Conservation (phyloP, 2,797 vertebrate genomes). For the Mycteria americana region DNA sequence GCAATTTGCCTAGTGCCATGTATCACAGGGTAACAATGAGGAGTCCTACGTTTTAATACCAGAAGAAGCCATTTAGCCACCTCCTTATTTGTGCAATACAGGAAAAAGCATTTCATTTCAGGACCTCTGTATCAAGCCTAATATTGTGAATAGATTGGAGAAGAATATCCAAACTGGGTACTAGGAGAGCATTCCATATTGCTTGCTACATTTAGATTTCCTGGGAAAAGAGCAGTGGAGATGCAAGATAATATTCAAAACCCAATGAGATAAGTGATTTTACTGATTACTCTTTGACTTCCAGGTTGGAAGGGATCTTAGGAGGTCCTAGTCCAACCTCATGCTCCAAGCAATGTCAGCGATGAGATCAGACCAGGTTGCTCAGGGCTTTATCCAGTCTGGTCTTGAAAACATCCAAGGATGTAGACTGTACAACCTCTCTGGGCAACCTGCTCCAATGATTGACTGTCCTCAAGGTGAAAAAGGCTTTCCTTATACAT, state of each 20-base stretch:
- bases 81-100: not conserved
- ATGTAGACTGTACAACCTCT: not conserved
- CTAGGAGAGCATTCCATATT: not conserved
- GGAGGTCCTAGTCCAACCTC: not conserved
- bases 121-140: not conserved
- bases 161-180: not conserved
- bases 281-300: not conserved
- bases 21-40: not conserved
- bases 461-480: not conserved
- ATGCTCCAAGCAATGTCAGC: not conserved
- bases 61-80: not conserved
- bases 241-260: not conserved
- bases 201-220: not conserved
- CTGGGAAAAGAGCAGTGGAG: not conserved
- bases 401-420: not conserved
- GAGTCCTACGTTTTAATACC: not conserved
- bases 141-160: not conserved
- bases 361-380: not conserved
- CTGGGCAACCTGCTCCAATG: not conserved
- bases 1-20: not conserved
- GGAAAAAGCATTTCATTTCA: not conserved
- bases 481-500: not conserved
- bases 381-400: not conserved
- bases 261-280: not conserved
- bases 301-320: not conserved